Conservation (phyloP, 2,797 vertebrate species). For the Galago senegalensis region DNA sequence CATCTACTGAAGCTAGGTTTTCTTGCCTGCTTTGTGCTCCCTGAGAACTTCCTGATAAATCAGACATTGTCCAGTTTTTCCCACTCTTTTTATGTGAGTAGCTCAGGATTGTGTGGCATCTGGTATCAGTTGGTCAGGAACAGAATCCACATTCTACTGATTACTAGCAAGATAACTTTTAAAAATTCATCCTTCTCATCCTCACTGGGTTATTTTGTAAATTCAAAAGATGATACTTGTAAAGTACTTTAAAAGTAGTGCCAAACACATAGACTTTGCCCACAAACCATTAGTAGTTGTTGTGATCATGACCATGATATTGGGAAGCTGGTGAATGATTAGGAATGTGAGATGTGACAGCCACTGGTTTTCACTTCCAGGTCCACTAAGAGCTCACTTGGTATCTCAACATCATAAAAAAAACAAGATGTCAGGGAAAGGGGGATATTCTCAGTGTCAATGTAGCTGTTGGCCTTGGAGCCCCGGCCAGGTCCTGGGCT, state of each 20-base stretch:
- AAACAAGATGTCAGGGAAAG: neutral
- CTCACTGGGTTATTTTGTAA: neutral
- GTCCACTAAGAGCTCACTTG: neutral
- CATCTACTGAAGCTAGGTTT: neutral
- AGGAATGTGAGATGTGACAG: neutral
- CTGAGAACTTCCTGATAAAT: neutral
- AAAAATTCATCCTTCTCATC: neutral
- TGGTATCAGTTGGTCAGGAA: neutral
- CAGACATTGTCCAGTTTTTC: neutral
- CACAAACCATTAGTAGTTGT: neutral
- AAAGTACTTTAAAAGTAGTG: neutral
- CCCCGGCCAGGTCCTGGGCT: no score
- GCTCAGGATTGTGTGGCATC: neutral
- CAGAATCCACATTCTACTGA: neutral
- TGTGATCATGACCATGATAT: neutral
- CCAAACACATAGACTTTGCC: neutral
- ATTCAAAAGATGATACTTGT: neutral
- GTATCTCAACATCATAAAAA: neutral
- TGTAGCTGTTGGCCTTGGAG: neutral
- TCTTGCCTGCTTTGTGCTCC: neutral
- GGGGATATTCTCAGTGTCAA: neutral
- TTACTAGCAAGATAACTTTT: neutral
- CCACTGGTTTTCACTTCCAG: neutral
- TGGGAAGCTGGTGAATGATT: neutral
- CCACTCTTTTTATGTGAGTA: neutral